Base-by-base conservation (phyloP, 2,888 invertebrate species). In the Cephonodes hylas region DNA sequence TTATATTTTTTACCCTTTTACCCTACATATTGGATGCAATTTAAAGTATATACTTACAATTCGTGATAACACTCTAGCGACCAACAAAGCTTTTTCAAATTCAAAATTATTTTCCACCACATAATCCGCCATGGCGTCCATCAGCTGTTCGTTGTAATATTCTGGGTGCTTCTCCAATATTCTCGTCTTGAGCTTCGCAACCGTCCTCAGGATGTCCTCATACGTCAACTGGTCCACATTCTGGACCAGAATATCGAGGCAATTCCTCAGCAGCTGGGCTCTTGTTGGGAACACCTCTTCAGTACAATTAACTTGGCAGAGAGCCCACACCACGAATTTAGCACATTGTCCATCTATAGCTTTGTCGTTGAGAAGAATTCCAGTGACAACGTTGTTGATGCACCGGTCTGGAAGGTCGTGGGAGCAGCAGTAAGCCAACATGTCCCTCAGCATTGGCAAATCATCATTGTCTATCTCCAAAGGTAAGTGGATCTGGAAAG, bases 401-500 rank as follows among this genome's bases (percentile, higher is more conserved):
- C 91, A 90, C 5, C 93, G 79, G 10, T 93, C 91, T 0, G 93
- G 93, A 1, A 94, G 71, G 8, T 89, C 83, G 63, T 92, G 89
- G 18, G 81, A 84, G 8, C 93, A 89, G 34, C 93, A 86, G 76
- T 93, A 96, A 0, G 86, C 75, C 5, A 96, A 76, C 84, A 93
- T 93, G 23, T 94, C 93, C 8, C 86, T 82, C 25, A 95, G 75
- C 15, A 93, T 77, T 0, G 80, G 75, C 5, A 94, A 64, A 70
- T 95, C 94, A 23, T 93, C 84, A 8, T 79, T 84, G 66, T 95
- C 94, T 22, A 95, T 73, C 77, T 95, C 94, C 5, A 87, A 68
- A 0, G 91, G 88, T 6, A 96, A 70, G 65, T 95, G 93, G 6
- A 94, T 92, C 84, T 95, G 94, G 75, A 96, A 95, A 0, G 95